These are phyloP conservation scores for Plutella xylostella DNA, from an alignment of 2,888 invertebrate species.

Conservation along the genomic window DNA sequence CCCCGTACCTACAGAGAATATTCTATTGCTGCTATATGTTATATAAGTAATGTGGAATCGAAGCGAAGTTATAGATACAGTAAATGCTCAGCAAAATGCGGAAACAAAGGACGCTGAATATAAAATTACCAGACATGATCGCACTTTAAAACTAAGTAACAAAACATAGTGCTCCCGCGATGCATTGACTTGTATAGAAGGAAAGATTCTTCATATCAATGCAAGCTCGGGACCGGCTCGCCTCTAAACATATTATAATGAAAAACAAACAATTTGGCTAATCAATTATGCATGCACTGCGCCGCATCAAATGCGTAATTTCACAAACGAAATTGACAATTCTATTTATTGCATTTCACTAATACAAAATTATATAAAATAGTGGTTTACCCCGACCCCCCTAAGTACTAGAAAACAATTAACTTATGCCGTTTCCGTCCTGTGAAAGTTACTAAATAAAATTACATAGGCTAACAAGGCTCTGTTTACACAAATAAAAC, in stretches of 20 bases:
- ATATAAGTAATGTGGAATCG: background rate
- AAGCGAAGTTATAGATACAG: slow-evolving; percentile 5
- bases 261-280: slow-evolving; percentile 35
- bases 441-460: too few relatives aligned
- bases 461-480: too few relatives aligned
- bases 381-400: slow-evolving; percentile 37
- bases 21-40: background rate
- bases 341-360: slow-evolving; percentile 31
- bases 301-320: slow-evolving; percentile 10
- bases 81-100: slow-evolving; percentile 53
- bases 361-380: slow-evolving; percentile 27
- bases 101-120: slow-evolving; percentile 23
- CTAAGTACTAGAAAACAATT: slow-evolving; percentile 47
- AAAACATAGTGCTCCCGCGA: too few relatives aligned
- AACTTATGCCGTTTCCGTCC: too few relatives aligned
- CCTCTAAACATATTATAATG: slow-evolving; percentile 1
- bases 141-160: slow-evolving; percentile 3
- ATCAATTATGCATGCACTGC: slow-evolving; percentile 22
- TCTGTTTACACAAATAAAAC: too few relatives aligned
- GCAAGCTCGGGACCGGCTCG: too few relatives aligned
- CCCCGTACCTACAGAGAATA: slow-evolving; percentile 9
- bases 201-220: too few relatives aligned
- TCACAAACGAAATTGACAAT: slow-evolving; percentile 28
- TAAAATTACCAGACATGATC: slow-evolving; percentile 21
- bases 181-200: too few relatives aligned